Evolutionary conservation across 2,888 invertebrate species (phyloP), one percentile per base, ranked within the genome.

Genomic region (Hydrotaea cyrtoneurina): DNA sequence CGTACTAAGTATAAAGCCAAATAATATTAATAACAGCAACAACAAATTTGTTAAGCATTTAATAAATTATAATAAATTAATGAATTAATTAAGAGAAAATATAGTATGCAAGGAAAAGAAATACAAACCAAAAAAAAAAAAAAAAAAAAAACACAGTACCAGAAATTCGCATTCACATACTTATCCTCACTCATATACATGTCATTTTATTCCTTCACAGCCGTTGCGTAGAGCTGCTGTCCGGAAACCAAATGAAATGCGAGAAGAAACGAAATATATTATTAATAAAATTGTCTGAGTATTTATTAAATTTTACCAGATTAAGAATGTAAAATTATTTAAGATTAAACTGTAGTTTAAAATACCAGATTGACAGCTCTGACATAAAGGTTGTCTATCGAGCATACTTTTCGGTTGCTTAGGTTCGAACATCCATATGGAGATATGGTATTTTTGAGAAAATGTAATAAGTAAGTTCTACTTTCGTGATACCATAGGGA

Each of bases 41-140:
- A 73, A 77, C 21, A 74, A 74, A 73, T 79, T n/a, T 76, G 76
- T 64, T 69, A 78, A 75, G 73, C 84, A 79, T 84, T 84, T 79
- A 81, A 80, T 72, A 78, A 80, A 77, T 80, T 64, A 80, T 62
- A 76, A 83, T 83, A 78, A 74, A 71, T 78, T 50, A 74, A 76
- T 55, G 55, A 75, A 84, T 76, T 73, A 72, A 80, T 80, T 78
- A 76, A 55, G 36, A 46, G n/a, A 31, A 31, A 69, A 69, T 21
- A 66, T 21, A 66, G 21, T 8, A 31, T 23, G 15, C 15, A 69
- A 21, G 55, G 23, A 53, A 53, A 5, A 10, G 17, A 23, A 55
- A 19, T 10, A 21, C 7, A 31, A 4, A 50, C 72, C n/a, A 82
- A 23, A 26, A 55, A 21, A 15, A 26, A 59, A 26, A 15, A 26